phyloP scores from a whole-genome alignment of 2,797 vertebrate genomes.

The Euphonia xanthogaster region DNA sequence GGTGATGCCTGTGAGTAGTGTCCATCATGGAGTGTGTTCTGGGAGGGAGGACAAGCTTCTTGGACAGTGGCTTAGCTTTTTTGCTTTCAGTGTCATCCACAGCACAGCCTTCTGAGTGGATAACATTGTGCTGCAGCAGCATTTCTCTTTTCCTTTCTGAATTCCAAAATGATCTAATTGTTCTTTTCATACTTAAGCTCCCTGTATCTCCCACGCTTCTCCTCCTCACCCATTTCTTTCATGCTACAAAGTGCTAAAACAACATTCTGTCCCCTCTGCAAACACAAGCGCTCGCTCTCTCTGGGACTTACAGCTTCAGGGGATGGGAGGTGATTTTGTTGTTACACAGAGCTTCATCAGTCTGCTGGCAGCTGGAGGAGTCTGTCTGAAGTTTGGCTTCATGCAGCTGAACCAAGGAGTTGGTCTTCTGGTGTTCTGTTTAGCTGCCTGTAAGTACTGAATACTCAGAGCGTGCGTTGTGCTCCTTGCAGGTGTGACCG shows the following conservation, averaged over 20 bases:
- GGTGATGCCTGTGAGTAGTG: not conserved
- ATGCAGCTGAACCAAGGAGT: not conserved
- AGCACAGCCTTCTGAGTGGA: not conserved
- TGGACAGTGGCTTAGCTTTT: not conserved
- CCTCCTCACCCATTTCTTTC: not conserved
- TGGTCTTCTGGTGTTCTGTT: not conserved
- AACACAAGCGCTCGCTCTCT: not conserved
- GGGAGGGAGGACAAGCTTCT: not conserved
- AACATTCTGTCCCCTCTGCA: not conserved
- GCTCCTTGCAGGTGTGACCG: constrained; percentile 75
- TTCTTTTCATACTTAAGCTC: not conserved
- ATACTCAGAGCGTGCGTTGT: not conserved
- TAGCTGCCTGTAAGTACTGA: not conserved
- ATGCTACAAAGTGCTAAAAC: not conserved
- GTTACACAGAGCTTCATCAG: not conserved
- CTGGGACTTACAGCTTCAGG: not conserved
- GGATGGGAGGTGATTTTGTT: not conserved
- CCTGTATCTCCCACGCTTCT: not conserved
- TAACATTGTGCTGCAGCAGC: not conserved
- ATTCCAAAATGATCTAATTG: not conserved
- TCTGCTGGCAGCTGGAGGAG: not conserved
- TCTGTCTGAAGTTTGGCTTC: not conserved
- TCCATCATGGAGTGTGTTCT: not conserved
- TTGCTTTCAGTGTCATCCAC: not conserved
- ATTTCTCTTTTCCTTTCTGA: not conserved